Evolutionary conservation across 2,113 vertebrate genomes (phyloP).

Genomic region (Phaetusa simplex): DNA sequence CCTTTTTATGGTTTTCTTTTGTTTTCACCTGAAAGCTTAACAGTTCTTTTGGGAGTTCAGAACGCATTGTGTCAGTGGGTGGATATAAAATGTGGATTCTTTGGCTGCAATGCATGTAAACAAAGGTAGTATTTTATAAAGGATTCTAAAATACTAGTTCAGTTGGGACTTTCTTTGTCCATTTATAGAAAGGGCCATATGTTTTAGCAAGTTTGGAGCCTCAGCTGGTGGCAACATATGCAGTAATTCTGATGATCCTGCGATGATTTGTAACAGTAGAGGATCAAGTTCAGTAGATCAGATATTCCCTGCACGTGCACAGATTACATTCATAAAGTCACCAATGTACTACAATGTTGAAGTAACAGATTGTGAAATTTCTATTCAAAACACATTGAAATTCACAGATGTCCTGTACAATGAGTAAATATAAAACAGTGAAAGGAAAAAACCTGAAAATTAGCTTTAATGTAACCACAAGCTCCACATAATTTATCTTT

Average conservation of each 20-base stretch:
- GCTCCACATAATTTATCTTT: not conserved
- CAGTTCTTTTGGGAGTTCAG: not conserved
- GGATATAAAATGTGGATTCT: not conserved
- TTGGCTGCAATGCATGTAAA: not conserved
- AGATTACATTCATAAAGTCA: not conserved
- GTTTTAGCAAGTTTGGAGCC: conserved; percentile 16
- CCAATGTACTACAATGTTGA: not conserved
- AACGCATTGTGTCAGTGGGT: not conserved
- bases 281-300: not conserved
- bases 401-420: not conserved
- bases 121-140: not conserved
- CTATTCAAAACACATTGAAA: not conserved
- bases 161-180: not conserved
- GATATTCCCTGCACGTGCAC: conserved; percentile 4
- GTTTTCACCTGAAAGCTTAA: conserved; percentile 1
- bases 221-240: not conserved
- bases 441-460: not conserved
- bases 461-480: not conserved
- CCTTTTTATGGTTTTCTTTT: not conserved
- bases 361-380: conserved; percentile 40
- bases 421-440: not conserved
- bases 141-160: not conserved
- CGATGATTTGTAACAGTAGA: not conserved
- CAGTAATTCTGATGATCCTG: conserved; percentile 22
- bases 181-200: not conserved